A percentile compares a stretch with the other conserved stretches of the same genome.
phyloP scores from a whole-genome alignment of 1,140 invertebrate genomes.

The Eumeta japonica region DNA sequence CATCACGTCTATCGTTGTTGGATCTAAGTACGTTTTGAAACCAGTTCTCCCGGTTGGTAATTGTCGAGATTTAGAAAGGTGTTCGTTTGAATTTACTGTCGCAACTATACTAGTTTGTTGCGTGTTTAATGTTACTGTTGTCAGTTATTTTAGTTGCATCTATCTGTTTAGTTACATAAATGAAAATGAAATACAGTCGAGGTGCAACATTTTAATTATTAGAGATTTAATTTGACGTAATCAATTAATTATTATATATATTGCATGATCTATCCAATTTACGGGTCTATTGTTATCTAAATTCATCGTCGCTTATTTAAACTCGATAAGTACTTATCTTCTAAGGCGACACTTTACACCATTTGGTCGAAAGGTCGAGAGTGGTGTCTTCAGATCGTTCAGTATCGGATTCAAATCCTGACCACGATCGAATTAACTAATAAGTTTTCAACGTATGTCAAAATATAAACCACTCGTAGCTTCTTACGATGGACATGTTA shows the following conservation, averaged over 20 bases:
- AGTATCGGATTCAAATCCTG: no score
- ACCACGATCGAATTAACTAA: no score
- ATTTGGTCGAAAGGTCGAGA: no score
- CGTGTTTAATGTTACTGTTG: slow-evolving; percentile 1
- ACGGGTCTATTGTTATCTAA: slow-evolving; percentile 2
- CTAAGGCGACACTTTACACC: no score
- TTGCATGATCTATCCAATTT: slow-evolving; percentile 6
- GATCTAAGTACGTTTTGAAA: slow-evolving; percentile 40
- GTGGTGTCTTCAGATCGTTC: no score
- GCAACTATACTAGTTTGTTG: slow-evolving; percentile 19
- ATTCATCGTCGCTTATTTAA: slow-evolving; percentile 1
- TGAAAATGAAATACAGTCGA: no score
- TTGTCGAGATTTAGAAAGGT: slow-evolving; percentile 50
- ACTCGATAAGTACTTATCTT: no score
- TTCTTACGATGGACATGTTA: no score
- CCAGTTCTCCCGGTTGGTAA: slow-evolving; percentile 24
- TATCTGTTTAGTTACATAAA: not conserved
- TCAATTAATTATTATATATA: slow-evolving; percentile 1
- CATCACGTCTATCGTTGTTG: slow-evolving; percentile 36
- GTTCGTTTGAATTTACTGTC: slow-evolving; percentile 14
- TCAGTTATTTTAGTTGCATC: not conserved
- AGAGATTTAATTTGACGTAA: no score
- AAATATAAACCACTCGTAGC: no score
- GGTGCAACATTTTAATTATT: no score
- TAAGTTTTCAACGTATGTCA: no score